A percentile compares a stretch with the other conserved stretches of the same genome.
Conservation (phyloP, 2,888 invertebrate species). For the Alitta virens region DNA sequence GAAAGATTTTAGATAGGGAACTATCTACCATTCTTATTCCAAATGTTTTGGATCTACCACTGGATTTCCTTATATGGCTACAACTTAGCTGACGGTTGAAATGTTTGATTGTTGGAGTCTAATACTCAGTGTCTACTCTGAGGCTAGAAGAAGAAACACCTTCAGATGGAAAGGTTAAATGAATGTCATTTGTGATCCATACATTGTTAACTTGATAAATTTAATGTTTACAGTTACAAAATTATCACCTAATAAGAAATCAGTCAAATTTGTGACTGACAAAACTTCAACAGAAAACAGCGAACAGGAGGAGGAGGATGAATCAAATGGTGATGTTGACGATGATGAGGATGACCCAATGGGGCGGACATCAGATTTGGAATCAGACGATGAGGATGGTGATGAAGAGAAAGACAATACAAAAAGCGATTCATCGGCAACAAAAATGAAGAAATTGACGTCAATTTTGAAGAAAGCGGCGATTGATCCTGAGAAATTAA, state of each 20-base stretch:
- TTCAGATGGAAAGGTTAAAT: no score
- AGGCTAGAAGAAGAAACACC: no score
- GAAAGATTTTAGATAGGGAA: no score
- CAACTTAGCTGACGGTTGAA: no score
- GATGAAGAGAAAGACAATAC: slow-evolving; percentile 55
- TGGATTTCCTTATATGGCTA: no score
- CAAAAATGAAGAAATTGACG: not conserved
- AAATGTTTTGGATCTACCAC: no score
- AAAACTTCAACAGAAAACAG: not conserved
- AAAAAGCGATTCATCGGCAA: slow-evolving; percentile 1
- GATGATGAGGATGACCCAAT: slow-evolving; percentile 10
- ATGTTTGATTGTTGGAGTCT: no score
- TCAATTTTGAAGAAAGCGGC: not conserved
- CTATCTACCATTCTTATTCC: no score
- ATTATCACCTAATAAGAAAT: not conserved
- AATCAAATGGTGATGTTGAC: slow-evolving; percentile 24
- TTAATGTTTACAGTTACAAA: not conserved
- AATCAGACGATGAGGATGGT: slow-evolving; percentile 30
- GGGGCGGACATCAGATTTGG: slow-evolving; percentile 20
- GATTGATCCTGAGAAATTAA: slow-evolving; percentile 7
- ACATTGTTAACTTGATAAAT: no score
- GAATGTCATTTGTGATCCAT: no score
- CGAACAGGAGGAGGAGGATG: slow-evolving; percentile 31
- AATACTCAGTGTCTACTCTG: no score
- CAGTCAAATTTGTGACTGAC: not conserved